Conservation (phyloP, 2,888 invertebrate genomes). For the Netelia fuscicornis region DNA sequence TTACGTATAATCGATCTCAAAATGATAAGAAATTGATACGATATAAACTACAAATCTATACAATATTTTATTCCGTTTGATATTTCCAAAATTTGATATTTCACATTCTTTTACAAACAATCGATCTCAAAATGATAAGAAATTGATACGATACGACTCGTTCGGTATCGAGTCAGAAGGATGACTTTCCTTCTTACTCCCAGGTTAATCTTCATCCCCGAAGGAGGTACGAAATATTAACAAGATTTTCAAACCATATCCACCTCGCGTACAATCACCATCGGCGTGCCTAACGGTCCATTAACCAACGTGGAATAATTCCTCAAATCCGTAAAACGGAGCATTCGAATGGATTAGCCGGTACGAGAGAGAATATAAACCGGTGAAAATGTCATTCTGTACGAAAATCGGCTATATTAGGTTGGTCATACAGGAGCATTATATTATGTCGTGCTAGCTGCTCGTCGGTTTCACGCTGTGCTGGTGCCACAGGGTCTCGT, state of each 20-base stretch:
- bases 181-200: not conserved
- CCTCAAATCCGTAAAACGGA: conserved; percentile 71
- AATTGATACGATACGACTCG: not conserved
- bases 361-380: conserved; percentile 49
- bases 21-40: not conserved
- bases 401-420: conserved; percentile 10
- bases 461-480: conserved; percentile 60
- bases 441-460: conserved; percentile 69
- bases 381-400: conserved; percentile 56
- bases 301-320: conserved; percentile 62
- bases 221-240: not conserved
- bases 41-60: not conserved
- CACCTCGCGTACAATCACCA: conserved; percentile 26
- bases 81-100: not conserved
- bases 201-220: not conserved
- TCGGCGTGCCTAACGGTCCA: conserved; percentile 48
- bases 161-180: not conserved
- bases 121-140: not conserved
- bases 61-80: not conserved
- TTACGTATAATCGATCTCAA: not conserved
- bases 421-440: conserved; percentile 51
- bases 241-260: not conserved
- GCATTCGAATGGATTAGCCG: conserved; percentile 70
- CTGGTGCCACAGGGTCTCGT: conserved; percentile 71
- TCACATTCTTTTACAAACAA: not conserved